phyloP scores from a whole-genome alignment of 2,797 vertebrate genomes.

The Urophycis tenuis region DNA sequence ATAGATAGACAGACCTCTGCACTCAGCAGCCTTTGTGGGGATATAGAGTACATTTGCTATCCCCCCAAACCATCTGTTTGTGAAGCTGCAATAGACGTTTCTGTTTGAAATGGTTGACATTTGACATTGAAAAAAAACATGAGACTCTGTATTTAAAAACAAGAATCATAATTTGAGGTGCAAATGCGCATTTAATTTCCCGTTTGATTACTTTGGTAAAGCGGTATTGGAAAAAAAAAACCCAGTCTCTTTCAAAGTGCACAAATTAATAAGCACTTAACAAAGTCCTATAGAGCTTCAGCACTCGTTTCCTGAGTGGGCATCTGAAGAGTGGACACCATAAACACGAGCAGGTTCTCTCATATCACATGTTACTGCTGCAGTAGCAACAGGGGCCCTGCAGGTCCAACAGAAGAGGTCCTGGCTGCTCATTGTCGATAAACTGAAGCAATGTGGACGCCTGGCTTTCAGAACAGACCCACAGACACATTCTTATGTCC shows the following conservation, averaged over 20 bases:
- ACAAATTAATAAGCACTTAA: conserved; percentile 1
- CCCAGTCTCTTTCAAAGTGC: background rate
- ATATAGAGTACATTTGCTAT: background rate
- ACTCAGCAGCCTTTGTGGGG: background rate
- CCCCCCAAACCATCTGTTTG: background rate
- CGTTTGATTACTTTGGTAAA: background rate
- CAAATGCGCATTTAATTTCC: background rate
- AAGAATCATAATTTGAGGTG: background rate
- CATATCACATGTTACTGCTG: conserved; percentile 5
- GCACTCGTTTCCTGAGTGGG: background rate
- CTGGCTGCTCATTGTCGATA: background rate
- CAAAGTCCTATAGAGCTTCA: background rate
- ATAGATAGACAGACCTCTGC: background rate
- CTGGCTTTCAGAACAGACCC: background rate
- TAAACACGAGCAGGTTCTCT: background rate
- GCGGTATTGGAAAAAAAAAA: background rate
- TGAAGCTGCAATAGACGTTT: background rate
- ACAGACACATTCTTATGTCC: background rate
- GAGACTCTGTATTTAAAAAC: background rate
- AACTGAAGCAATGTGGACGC: background rate
- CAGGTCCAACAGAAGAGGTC: conserved; percentile 27
- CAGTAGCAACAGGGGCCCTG: conserved; percentile 37
- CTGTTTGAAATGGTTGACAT: background rate
- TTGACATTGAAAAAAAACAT: background rate
- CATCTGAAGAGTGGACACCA: background rate